These are phyloP conservation scores for Sebastes goodei DNA, from an alignment of 2,797 vertebrate species.

Conservation along the genomic window DNA sequence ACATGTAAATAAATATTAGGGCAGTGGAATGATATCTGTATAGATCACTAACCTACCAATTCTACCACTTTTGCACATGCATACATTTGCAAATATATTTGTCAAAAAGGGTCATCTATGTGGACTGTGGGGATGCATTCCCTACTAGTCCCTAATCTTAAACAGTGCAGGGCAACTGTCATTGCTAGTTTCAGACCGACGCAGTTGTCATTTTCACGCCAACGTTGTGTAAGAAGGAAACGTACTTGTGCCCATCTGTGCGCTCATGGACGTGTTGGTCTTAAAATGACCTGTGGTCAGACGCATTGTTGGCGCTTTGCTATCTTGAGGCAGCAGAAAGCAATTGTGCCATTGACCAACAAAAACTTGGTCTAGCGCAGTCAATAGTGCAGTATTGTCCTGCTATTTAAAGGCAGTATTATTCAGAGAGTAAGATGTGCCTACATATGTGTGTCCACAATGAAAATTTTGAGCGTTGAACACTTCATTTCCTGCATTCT, in stretches of 20 bases:
- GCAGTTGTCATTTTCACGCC: not conserved
- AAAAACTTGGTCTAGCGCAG: not conserved
- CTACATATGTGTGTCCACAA: not conserved
- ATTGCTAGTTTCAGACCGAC: not conserved
- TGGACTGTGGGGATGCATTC: too few relatives aligned
- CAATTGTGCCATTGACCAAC: not conserved
- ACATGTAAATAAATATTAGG: slow-evolving; percentile 1
- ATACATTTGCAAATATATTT: not conserved
- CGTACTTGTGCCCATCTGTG: not conserved
- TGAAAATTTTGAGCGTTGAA: not conserved
- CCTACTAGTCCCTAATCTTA: not conserved
- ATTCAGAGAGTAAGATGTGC: not conserved
- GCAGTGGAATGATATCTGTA: not conserved
- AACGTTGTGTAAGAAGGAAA: not conserved
- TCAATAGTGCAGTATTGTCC: not conserved
- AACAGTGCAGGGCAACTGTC: not conserved
- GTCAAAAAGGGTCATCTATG: not conserved
- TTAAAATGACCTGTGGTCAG: not conserved
- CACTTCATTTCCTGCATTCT: not conserved
- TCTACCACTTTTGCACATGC: not conserved
- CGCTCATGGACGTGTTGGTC: not conserved
- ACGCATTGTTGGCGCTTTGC: not conserved
- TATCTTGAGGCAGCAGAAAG: not conserved
- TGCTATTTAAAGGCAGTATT: not conserved
- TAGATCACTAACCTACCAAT: not conserved